Base-by-base conservation (phyloP, 2,797 vertebrate species). In the Discoglossus pictus region DNA sequence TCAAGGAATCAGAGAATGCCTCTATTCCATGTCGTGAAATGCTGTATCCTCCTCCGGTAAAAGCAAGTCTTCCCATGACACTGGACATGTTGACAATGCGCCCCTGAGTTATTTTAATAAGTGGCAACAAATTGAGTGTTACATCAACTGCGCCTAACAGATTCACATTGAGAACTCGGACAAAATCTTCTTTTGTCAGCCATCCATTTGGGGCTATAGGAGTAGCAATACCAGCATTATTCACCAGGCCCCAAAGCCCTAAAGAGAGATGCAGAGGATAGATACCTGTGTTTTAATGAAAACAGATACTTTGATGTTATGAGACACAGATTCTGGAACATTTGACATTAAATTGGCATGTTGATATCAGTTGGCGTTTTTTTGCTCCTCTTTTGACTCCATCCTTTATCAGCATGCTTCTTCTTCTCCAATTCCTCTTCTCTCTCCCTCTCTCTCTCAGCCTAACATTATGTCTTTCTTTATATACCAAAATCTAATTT, bases 21-120 rank as follows among this genome's bases (percentile, higher is more conserved):
- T 74, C 73, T 2, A 74, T 58, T 5, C 56, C 73, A 72, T 50
- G 61, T 63, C 42, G 66, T 31, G 73, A 74, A 21, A 72, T 59
- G 51, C 36, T 23, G 21, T 74, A 74, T 43, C 67, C 46, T 35
- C 73, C 68, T 15, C 68, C 62, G 1, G 34, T 15, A 4, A 24
- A 11, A 7, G 67, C 42, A n/a, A 72, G 3, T 51, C 58, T 71
- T 7, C 73, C 73, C 58, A 63, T 39, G 27, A 74, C 24, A 35
- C 73, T 74, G 20, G 73, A 65, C 10, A 72, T 11, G 8, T 67
- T 74, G 11, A 74, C 48, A 13, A 74, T 65, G 6, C 73, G 52
- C n/a, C 73, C 73, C 21, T 6, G 39, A 4, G 68, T 36, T 52
- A 12, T 67, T 23, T 25, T 62, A 27, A 74, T 67, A 5, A 62